Conservation (phyloP, 2,888 invertebrate species). For the Biston stratarius region DNA sequence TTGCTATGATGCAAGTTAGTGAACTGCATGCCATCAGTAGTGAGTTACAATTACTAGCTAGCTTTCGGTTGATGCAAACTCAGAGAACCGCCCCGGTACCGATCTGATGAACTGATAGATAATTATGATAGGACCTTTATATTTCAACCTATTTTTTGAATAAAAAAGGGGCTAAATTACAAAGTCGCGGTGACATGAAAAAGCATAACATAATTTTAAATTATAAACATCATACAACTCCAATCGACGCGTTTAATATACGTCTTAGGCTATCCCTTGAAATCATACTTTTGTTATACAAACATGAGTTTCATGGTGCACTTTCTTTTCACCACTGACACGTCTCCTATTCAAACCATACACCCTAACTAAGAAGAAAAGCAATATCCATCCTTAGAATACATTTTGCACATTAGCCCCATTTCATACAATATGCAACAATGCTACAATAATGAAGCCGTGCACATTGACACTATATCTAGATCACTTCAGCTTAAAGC, state of each 20-base stretch:
- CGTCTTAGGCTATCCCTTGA: background rate
- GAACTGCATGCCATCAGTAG: background rate
- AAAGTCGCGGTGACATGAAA: background rate
- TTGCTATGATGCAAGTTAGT: background rate
- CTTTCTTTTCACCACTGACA: background rate
- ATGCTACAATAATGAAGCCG: slow-evolving; percentile 48
- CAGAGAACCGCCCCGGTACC: too few species aligned
- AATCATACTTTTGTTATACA: background rate
- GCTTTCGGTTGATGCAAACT: too few species aligned
- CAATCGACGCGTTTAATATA: background rate
- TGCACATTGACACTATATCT: slow-evolving; percentile 65
- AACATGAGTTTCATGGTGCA: background rate
- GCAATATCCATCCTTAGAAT: slow-evolving; percentile 21
- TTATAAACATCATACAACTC: too few species aligned
- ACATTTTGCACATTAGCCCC: slow-evolving; percentile 35
- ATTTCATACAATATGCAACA: slow-evolving; percentile 35
- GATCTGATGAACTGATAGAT: too few species aligned
- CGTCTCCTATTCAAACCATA: background rate
- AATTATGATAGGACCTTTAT: background rate
- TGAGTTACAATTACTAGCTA: background rate
- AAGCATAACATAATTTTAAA: too few species aligned
- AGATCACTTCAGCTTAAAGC: slow-evolving; percentile 71
- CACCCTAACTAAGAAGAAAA: slow-evolving; percentile 14
- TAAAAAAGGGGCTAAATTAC: background rate
- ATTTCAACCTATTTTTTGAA: background rate